Base-by-base conservation (phyloP, 2,888 invertebrate species). In the Leucoma salicis region DNA sequence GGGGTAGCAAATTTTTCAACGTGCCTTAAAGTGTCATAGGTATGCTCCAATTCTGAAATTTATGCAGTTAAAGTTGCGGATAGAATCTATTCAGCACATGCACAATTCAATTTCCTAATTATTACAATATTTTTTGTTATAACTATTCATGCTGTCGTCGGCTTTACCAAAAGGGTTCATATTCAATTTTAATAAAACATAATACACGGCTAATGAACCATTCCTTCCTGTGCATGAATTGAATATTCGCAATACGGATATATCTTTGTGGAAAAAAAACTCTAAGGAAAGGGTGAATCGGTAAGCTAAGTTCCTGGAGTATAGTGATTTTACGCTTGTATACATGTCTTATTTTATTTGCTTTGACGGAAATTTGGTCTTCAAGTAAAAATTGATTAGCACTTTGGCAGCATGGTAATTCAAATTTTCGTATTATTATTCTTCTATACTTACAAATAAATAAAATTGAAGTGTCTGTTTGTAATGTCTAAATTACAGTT, bases 201-300 rank as follows among this genome's bases (percentile, higher is more conserved):
- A 74, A 76, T 74, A 57, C 59, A 52, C 39, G 63, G 57, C 72
- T 83, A 87, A 87, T 84, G 84, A 85, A 84, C 74, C 88, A 63
- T 80, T 57, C 44, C 80, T 86, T 89, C 88, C 88, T 78, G 82
- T 63, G 63, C 66, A 61, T 49, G 68, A 69, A 79, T 78, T 78
- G 80, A 79, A 71, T 70, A 76, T 80, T 80, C 62, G 80, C 80
- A 78, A 84, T 78, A 84, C 84, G 88, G 88, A 88, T 78, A 82
- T 60, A 66, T 63, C 76, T 72, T 88, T 84, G 77, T 82, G 45
- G 41, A 41, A 36, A 35, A 45, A 39, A 33, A 53, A 43, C 61
- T 53, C 70, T 70, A 73, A 67, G 60, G 76, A 82, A 87, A 82
- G 83, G 79, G 82, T 81, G 59, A 68, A 71, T 66, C 53, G 63